Percentiles rank a stretch among this genome's conserved stretches.
phyloP scores from a whole-genome alignment of 2,888 invertebrate species.

The Parnassius orleans region DNA sequence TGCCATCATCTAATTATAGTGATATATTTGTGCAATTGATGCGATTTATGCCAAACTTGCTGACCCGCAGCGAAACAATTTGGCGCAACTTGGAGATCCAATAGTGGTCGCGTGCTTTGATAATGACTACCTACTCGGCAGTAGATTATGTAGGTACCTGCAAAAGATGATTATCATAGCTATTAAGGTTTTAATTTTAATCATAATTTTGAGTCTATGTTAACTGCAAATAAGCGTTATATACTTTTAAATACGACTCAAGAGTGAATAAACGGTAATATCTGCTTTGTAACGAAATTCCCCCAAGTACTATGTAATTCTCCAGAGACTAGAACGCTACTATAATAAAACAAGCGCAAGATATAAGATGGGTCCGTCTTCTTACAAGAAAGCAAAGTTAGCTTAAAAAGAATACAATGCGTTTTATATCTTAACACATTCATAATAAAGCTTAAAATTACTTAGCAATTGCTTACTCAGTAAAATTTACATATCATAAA shows the following conservation, averaged over 20 bases:
- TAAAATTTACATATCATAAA: constrained; percentile 78
- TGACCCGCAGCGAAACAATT: too few relatives aligned
- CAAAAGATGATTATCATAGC: too few relatives aligned
- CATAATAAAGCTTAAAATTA: constrained; percentile 52
- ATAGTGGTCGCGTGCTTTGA: too few relatives aligned
- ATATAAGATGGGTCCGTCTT: constrained; percentile 51
- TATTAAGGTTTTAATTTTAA: too few relatives aligned
- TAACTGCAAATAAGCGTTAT: too few relatives aligned
- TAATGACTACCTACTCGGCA: too few relatives aligned
- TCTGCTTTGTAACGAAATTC: constrained; percentile 23
- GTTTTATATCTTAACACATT: constrained; percentile 43
- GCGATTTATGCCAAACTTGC: too few relatives aligned
- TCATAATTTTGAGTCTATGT: too few relatives aligned
- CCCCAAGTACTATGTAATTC: constrained; percentile 21
- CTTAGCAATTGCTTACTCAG: constrained; percentile 44
- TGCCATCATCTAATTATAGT: too few relatives aligned
- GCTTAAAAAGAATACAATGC: constrained; percentile 29
- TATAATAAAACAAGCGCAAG: constrained; percentile 50
- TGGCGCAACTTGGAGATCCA: too few relatives aligned
- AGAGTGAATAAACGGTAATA: constrained; percentile 14
- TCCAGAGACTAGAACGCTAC: constrained; percentile 26
- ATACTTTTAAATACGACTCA: neutral
- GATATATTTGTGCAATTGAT: too few relatives aligned
- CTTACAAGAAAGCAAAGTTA: constrained; percentile 53
- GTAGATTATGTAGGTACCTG: too few relatives aligned